Evolutionary conservation across 2,113 vertebrate genomes (phyloP), one percentile per base, ranked within the genome.

Genomic region (Furnarius figulus): DNA sequence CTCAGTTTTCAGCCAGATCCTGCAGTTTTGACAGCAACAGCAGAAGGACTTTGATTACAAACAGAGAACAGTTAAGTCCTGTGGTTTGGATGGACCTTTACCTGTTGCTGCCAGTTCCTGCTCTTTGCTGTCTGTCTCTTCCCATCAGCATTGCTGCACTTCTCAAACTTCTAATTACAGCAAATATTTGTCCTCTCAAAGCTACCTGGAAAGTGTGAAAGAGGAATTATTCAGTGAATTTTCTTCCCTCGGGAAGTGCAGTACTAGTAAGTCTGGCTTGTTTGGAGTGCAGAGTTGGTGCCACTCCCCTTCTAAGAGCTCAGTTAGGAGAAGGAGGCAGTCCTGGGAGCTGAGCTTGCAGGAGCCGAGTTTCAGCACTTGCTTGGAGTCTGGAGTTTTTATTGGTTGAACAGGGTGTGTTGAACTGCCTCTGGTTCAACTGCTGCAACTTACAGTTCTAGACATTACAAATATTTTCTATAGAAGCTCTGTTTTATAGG

Each of bases 241-340:
- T 58, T 33, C n/a, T 44, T n/a, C 35, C 42, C 8, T n/a, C 10
- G 7, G 55, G 15, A 66, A 44, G 3, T 50, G 40, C 17, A n/a
- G 25, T 22, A 31, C 5, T 9, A 25, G 8, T 2, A 61, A 31
- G 22, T 17, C 12, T 10, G 1, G 10, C 12, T 27, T 27, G 13
- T 76, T 21, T 78, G 37, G 18, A 44, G 27, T 1, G 14, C 16
- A 37, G 21, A 55, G 12, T 14, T 10, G 6, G 6, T 35, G 44
- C 49, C 77, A 16, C 10, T 61, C 2, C 40, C 22, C 6, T 59
- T 24, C 10, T 6, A 23, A 35, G 39, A 77, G 28, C 14, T 55
- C 5, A 0, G 53, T 31, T 3, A 12, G 21, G 5, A 10, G 25
- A 53, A 9, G 4, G 19, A 76, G 53, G 16, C 11, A 44, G 39